These are phyloP conservation scores for Philaethria dido DNA, from an alignment of 2,888 invertebrate genomes.

Conservation along the genomic window DNA sequence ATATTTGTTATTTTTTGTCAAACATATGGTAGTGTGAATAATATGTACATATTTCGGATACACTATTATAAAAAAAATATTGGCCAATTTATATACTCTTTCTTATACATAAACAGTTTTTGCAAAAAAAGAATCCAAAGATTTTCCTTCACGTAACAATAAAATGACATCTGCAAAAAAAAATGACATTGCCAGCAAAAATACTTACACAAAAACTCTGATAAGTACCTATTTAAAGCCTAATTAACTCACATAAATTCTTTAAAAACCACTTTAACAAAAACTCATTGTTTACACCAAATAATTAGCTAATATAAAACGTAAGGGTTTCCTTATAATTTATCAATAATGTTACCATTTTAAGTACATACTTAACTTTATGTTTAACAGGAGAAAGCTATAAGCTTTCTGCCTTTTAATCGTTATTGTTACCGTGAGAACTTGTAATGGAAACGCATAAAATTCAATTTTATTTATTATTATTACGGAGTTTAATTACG, in stretches of 20 bases:
- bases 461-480: not conserved
- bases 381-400: conserved; percentile 9
- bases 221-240: not conserved
- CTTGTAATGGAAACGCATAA: not conserved
- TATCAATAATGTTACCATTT: not conserved
- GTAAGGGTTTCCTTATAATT: not conserved
- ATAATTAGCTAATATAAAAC: not conserved
- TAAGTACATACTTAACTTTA: conserved; percentile 8
- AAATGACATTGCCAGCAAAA: too few relatives aligned
- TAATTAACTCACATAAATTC: not conserved
- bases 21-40: too few relatives aligned
- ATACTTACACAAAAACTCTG: not conserved
- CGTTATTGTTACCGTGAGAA: not conserved
- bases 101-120: too few relatives aligned
- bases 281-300: not conserved
- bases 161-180: too few relatives aligned
- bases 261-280: too few relatives aligned
- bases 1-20: too few relatives aligned
- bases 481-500: not conserved
- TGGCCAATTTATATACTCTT: too few relatives aligned
- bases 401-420: not conserved
- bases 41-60: too few relatives aligned
- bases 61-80: too few relatives aligned
- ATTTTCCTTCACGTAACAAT: too few relatives aligned
- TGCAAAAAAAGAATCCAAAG: too few relatives aligned